Evolutionary conservation across 2,797 vertebrate species (phyloP).

Genomic region (Netta rufina): DNA sequence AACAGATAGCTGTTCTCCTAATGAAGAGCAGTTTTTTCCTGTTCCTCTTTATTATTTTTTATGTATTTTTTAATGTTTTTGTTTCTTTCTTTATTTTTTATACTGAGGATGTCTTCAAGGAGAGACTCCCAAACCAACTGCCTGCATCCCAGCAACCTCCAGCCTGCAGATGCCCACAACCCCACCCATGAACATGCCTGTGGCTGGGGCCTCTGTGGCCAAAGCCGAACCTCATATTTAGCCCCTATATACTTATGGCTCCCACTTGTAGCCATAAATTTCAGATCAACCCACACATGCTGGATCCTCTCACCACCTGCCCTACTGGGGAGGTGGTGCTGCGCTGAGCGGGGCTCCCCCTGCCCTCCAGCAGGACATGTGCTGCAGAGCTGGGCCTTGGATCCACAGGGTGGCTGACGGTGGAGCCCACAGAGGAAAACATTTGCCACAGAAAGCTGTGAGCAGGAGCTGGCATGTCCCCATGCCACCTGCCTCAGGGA

Average conservation of each 20-base stretch:
- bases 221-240: background rate
- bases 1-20: background rate
- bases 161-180: background rate
- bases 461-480: background rate
- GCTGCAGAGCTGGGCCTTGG: background rate
- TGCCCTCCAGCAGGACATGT: background rate
- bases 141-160: background rate
- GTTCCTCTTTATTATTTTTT: background rate
- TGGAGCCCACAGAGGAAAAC: background rate
- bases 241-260: fast-evolving
- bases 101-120: background rate
- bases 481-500: constrained; percentile 8
- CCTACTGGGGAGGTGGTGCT: background rate
- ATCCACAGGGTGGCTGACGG: background rate
- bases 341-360: too few species aligned
- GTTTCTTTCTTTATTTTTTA: background rate
- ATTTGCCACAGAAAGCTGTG: background rate
- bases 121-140: background rate
- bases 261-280: background rate
- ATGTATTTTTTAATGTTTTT: too few species aligned
- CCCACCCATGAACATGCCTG: background rate
- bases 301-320: background rate
- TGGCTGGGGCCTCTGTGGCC: background rate
- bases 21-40: background rate
- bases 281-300: background rate